These are phyloP conservation scores for Sclerodermus sp. DNA, from an alignment of 2,888 invertebrate genomes.

Conservation along the genomic window DNA sequence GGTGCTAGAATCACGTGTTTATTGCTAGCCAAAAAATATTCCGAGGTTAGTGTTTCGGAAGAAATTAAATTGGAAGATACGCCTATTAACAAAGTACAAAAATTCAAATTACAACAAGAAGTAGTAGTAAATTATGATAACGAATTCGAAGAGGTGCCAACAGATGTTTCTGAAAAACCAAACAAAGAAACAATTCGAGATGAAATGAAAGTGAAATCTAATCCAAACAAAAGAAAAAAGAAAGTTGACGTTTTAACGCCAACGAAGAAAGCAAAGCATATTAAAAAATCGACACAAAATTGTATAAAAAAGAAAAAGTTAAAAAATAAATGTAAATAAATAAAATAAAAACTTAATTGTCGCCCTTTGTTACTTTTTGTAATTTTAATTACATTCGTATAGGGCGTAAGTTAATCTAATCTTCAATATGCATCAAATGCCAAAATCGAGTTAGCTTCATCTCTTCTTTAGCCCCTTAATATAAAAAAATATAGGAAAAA, in stretches of 20 bases:
- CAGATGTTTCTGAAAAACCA: too few species aligned
- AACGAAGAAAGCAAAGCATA: constrained; percentile 2
- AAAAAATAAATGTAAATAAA: too few species aligned
- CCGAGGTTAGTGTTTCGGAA: constrained; percentile 7
- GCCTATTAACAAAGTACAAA: constrained; percentile 16
- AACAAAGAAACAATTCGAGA: constrained; percentile 16
- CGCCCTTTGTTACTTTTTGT: too few species aligned
- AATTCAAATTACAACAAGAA: constrained; percentile 32
- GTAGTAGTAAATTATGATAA: constrained; percentile 39
- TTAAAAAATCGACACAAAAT: too few species aligned
- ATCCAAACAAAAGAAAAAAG: constrained; percentile 7
- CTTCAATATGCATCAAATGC: too few species aligned
- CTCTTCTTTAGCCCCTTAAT: too few species aligned
- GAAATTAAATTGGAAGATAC: constrained; percentile 19
- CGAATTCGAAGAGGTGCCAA: constrained; percentile 21
- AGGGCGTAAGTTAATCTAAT: too few species aligned
- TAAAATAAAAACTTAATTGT: too few species aligned
- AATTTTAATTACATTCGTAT: too few species aligned
- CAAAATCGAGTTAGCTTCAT: too few species aligned
- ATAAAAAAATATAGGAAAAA: constrained; percentile 30
- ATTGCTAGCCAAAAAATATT: constrained; percentile 57
- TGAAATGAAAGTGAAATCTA: constrained; percentile 6
- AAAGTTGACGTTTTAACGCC: constrained; percentile 1
- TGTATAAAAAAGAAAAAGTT: too few species aligned
- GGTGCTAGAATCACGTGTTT: constrained; percentile 74